phyloP scores from a whole-genome alignment of 2,888 invertebrate genomes.

The Phanerotoma sp. region DNA sequence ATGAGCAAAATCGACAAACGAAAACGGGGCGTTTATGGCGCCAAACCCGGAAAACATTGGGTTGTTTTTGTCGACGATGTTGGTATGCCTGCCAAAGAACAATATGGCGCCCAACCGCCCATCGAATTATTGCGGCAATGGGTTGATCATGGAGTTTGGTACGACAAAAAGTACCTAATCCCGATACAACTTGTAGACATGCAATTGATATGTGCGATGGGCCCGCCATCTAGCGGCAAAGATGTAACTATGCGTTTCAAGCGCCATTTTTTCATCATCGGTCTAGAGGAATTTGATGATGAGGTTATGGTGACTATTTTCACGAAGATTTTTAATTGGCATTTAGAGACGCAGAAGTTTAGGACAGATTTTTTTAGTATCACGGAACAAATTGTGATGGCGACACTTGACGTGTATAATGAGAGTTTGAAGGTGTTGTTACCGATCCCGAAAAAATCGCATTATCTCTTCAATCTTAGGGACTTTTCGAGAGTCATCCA shows the following conservation, averaged over 20 bases:
- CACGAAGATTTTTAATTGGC: constrained; percentile 88
- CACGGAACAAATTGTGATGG: constrained; percentile 79
- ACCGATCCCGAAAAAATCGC: constrained; percentile 91
- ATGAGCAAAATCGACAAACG: constrained; percentile 93
- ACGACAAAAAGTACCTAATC: constrained; percentile 77
- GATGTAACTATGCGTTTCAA: constrained; percentile 82
- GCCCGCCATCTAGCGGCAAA: constrained; percentile 79
- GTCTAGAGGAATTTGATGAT: constrained; percentile 88
- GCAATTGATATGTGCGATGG: constrained; percentile 87
- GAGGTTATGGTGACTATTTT: constrained; percentile 82
- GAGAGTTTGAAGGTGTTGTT: constrained; percentile 74
- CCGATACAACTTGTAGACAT: constrained; percentile 82
- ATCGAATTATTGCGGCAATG: constrained; percentile 89
- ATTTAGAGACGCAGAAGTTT: constrained; percentile 88
- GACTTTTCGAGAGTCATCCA: constrained; percentile 92
- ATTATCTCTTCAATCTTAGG: constrained; percentile 91
- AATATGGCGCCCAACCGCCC: constrained; percentile 92
- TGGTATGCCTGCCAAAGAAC: constrained; percentile 88
- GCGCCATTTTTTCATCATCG: constrained; percentile 81
- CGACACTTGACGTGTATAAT: constrained; percentile 86
- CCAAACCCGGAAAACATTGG: constrained; percentile 59
- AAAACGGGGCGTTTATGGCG: constrained; percentile 69
- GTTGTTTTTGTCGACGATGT: constrained; percentile 94
- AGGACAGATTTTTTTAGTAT: constrained; percentile 85
- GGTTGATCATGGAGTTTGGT: constrained; percentile 89